phyloP scores from a whole-genome alignment of 2,888 invertebrate genomes.

The Drosophila sordidula region DNA sequence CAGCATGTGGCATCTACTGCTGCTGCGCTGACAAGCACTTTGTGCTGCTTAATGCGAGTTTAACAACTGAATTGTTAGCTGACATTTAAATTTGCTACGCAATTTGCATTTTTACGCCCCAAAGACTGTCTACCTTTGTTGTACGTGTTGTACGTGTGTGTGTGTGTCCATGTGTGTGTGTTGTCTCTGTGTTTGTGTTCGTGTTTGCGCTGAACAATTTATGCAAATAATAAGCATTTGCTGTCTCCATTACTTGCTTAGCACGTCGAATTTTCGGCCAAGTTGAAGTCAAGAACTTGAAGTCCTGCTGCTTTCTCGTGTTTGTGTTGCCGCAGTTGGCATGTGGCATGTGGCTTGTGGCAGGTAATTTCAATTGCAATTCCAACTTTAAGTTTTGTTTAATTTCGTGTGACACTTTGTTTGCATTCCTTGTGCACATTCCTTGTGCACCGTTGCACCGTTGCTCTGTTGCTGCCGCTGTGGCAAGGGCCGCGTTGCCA shows the following conservation, averaged over 20 bases:
- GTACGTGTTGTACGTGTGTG: constrained; percentile 6
- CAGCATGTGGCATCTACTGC: constrained; percentile 2
- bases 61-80: constrained; percentile 75
- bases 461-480: background rate
- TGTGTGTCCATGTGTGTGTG: constrained; percentile 23
- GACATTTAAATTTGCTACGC: constrained; percentile 76
- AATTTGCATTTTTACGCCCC: constrained; percentile 67
- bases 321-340: constrained; percentile 55
- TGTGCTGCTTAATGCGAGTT: constrained; percentile 63
- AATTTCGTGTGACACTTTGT: constrained; percentile 59
- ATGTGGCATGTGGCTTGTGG: constrained; percentile 54
- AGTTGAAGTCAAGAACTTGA: constrained; percentile 37
- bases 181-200: constrained; percentile 14
- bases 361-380: constrained; percentile 58
- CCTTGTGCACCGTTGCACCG: constrained; percentile 20
- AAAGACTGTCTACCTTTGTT: constrained; percentile 10
- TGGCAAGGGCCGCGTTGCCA: constrained; percentile 12
- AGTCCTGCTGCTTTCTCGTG: constrained; percentile 44
- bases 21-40: constrained; percentile 16
- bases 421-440: constrained; percentile 41
- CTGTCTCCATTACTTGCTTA: constrained; percentile 75
- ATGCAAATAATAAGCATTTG: constrained; percentile 77
- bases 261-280: constrained; percentile 54
- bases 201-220: constrained; percentile 45
- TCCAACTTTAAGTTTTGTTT: constrained; percentile 50